Base-by-base conservation (phyloP, 2,113 vertebrate genomes). In the Mungos mungo region DNA sequence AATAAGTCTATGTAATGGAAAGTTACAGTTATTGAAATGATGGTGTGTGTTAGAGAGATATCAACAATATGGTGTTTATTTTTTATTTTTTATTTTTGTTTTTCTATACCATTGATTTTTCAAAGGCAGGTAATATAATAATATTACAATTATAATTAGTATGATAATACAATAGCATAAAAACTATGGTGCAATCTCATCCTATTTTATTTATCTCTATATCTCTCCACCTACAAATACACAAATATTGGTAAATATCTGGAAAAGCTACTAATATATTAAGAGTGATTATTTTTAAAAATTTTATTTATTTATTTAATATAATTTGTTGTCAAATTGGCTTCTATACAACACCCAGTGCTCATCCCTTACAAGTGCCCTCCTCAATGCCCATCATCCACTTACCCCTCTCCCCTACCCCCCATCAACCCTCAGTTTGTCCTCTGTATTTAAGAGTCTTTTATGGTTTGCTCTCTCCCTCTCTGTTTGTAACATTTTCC, bases 1-100 rank as follows among this genome's bases (percentile, higher is more conserved):
- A 92, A 76, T 84, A 88, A 45, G 47, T 50, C 31, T 71, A 47
- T n/a, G 1, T 54, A 77, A 97, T 93, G 41, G 66, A 81, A 97
- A 80, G 88, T 33, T 88, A 65, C 33, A 96, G 52, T 74, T 90
- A 95, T 38, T 83, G 79, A 97, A 76, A 65, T 77, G n/a, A 87
- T 80, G 33, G 69, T 65, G 11, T 79, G 2, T 74, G 65, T 89
- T 93, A 21, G 15, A 94, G 93, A 91, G 4, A 54, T 57, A 91
- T 1, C 7, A 18, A 33, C 16, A 76, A 76, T 66, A 27, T 45
- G 90, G 10, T 68, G 5, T 71, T 88, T 71, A 66, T 76, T 90
- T 97, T 94, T 77, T 25, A 52, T 60, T 57, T 21, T 57, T 77
- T 77, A 47, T 47, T 47, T 74, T 77, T 77, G 38, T 15, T 45